phyloP scores from a whole-genome alignment of 2,113 vertebrate species.

The Seriola quinqueradiata region DNA sequence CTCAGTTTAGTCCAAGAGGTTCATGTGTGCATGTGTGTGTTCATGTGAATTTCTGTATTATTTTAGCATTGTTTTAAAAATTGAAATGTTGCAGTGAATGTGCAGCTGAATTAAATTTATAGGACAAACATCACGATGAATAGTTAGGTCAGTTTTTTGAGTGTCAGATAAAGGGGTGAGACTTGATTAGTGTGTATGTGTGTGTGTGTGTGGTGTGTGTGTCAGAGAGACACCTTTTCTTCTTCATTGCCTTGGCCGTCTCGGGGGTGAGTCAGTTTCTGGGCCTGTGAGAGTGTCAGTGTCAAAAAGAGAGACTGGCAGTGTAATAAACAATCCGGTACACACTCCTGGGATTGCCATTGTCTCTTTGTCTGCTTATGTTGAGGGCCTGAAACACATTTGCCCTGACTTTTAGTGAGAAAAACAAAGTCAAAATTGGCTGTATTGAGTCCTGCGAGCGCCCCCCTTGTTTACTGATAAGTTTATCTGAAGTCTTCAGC shows the following conservation, averaged over 20 bases:
- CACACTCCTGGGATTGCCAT: slow-evolving; percentile 41
- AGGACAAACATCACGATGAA: slow-evolving; percentile 43
- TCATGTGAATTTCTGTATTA: background rate
- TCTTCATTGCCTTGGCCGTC: slow-evolving; percentile 35
- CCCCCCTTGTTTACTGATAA: slow-evolving; percentile 40
- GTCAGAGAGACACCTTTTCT: slow-evolving; percentile 35
- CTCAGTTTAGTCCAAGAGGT: slow-evolving; percentile 22
- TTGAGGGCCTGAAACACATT: slow-evolving; percentile 38
- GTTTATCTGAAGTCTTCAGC: slow-evolving; percentile 43
- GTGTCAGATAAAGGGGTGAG: slow-evolving; percentile 29
- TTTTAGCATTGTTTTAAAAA: slow-evolving; percentile 37
- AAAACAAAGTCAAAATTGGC: slow-evolving; percentile 38
- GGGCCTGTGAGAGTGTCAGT: slow-evolving; percentile 34
- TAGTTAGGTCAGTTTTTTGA: slow-evolving; percentile 54
- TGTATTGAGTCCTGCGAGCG: background rate
- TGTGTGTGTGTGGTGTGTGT: slow-evolving; percentile 19
- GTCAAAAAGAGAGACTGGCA: slow-evolving; percentile 41
- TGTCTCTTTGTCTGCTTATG: slow-evolving; percentile 39
- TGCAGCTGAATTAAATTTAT: slow-evolving; percentile 16
- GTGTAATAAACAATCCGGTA: slow-evolving; percentile 51
- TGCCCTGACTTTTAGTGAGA: slow-evolving; percentile 17
- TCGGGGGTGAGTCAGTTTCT: slow-evolving; percentile 56
- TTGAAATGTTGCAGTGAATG: slow-evolving; percentile 5
- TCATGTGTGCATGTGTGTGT: background rate
- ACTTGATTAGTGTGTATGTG: slow-evolving; percentile 31